These are phyloP conservation scores for Crypturellus undulatus DNA, from an alignment of 2,113 vertebrate genomes.

Conservation along the genomic window DNA sequence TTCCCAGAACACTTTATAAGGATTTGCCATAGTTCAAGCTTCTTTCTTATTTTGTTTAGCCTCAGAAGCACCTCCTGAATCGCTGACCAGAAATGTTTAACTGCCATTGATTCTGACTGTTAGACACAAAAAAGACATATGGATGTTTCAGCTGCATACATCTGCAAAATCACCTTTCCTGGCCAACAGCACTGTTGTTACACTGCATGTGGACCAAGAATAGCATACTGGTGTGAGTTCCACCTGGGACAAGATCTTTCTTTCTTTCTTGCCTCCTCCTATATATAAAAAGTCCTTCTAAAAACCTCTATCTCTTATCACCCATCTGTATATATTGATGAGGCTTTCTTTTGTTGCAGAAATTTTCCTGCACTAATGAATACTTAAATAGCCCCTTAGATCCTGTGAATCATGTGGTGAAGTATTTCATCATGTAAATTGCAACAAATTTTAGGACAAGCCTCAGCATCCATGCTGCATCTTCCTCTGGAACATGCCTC, in stretches of 20 bases:
- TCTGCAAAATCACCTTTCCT: neutral
- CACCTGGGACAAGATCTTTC: neutral
- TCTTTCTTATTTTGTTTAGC: neutral
- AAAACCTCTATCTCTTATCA: neutral
- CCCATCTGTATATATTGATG: neutral
- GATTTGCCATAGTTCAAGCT: neutral
- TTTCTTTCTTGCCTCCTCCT: neutral
- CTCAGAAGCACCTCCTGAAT: neutral
- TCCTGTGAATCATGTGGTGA: neutral
- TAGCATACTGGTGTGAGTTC: neutral
- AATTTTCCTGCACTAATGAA: neutral
- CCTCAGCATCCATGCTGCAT: neutral
- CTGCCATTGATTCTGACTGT: neutral
- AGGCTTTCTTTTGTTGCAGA: neutral
- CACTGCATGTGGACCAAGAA: neutral
- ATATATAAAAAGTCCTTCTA: neutral
- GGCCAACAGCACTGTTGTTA: neutral
- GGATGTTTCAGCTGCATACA: neutral
- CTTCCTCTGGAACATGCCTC: neutral
- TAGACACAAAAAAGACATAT: neutral
- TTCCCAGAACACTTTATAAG: neutral
- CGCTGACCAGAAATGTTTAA: neutral
- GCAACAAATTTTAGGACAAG: neutral
- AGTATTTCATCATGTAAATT: neutral
- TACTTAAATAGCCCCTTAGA: neutral